phyloP scores from a whole-genome alignment of 2,797 vertebrate species.

The Poecile montanus region DNA sequence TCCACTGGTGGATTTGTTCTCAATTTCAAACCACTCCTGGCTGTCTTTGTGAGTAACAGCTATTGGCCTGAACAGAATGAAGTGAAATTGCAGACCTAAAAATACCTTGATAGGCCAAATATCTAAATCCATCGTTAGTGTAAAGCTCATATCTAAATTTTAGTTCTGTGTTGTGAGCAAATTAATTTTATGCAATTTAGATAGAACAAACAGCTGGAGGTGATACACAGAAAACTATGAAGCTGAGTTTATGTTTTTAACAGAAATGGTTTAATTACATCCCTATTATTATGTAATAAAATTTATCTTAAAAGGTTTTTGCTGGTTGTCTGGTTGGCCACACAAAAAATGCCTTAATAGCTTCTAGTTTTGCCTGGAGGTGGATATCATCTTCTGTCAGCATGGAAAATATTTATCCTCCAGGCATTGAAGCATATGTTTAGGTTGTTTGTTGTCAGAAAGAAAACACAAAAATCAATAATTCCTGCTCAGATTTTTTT shows the following conservation, averaged over 20 bases:
- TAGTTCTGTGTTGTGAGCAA: not conserved
- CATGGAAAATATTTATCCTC: conserved; percentile 54
- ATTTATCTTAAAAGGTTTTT: not conserved
- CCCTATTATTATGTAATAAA: not conserved
- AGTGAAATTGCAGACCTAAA: not conserved
- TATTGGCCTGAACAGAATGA: not conserved
- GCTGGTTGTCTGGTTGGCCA: not conserved
- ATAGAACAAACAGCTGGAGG: conserved; percentile 20
- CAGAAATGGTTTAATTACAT: conserved; percentile 23
- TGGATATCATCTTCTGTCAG: conserved; percentile 42
- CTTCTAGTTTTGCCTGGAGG: conserved; percentile 36
- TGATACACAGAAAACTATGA: not conserved
- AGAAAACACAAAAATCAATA: conserved; percentile 62
- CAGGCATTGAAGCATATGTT: conserved; percentile 61
- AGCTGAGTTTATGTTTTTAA: not conserved
- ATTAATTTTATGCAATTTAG: not conserved
- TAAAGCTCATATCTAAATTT: not conserved
- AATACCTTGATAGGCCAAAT: not conserved
- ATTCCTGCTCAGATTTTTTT: not conserved
- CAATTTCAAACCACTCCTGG: not conserved
- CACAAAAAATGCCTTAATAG: not conserved
- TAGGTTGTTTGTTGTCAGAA: conserved; percentile 42
- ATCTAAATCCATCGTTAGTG: not conserved
- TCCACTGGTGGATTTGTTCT: not conserved
- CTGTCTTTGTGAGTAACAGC: not conserved